Percentiles rank a stretch among this genome's conserved stretches.
Evolutionary conservation across 2,113 vertebrate genomes (phyloP).

Genomic region (Mirounga angustirostris): DNA sequence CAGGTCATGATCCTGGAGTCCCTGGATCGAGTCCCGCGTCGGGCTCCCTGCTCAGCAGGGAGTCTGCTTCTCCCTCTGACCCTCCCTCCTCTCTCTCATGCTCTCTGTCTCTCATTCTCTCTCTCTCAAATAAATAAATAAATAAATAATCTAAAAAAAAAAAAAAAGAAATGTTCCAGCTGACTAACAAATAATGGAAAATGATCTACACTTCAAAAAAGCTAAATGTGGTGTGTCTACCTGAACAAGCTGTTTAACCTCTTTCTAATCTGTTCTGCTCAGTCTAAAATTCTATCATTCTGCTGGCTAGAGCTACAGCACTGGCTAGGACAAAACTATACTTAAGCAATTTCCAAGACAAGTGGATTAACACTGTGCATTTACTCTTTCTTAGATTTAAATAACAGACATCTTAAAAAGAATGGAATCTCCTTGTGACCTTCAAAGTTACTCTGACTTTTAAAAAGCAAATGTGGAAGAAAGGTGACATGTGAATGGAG

Average conservation of each 20-base stretch:
- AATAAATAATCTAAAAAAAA: too few relatives aligned
- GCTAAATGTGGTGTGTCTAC: not conserved
- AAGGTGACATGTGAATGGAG: not conserved
- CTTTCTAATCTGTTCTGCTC: not conserved
- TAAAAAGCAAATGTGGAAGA: constrained; percentile 19
- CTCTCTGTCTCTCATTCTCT: too few relatives aligned
- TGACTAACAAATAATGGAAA: constrained; percentile 23
- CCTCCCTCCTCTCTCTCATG: too few relatives aligned
- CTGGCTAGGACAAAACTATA: not conserved
- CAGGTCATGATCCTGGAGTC: too few relatives aligned
- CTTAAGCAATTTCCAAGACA: constrained; percentile 31
- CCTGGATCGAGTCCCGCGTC: too few relatives aligned
- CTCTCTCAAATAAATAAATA: too few relatives aligned
- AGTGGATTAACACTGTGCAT: not conserved
- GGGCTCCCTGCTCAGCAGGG: too few relatives aligned
- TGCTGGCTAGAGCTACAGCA: not conserved
- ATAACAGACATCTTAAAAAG: constrained; percentile 27
- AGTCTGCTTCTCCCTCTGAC: too few relatives aligned
- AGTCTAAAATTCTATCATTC: not conserved
- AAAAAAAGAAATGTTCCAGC: constrained; percentile 36
- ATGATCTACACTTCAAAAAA: not conserved
- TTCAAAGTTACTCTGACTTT: not conserved
- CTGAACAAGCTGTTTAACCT: not conserved
- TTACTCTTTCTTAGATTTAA: constrained; percentile 39
- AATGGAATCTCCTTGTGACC: not conserved